phyloP scores from a whole-genome alignment of 2,888 invertebrate species.

The Phragmatobia fuliginosa region DNA sequence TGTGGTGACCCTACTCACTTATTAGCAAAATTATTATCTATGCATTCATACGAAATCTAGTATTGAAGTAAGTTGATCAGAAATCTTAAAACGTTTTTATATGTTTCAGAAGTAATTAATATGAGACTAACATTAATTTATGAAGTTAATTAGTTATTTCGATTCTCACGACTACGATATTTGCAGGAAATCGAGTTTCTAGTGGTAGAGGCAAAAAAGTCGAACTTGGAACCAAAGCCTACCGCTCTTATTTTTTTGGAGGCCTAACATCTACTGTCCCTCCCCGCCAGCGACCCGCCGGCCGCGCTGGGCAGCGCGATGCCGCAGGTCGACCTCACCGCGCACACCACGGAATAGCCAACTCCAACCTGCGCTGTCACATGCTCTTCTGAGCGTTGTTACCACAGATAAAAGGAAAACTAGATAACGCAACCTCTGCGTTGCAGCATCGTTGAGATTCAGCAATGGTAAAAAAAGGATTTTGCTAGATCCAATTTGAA shows the following conservation, averaged over 20 bases:
- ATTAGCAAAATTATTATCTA: not conserved
- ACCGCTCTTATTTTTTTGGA: conserved; percentile 96
- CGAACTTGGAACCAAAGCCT: conserved; percentile 96
- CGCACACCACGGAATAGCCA: conserved; percentile 87
- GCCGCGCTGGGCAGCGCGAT: conserved; percentile 89
- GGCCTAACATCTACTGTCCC: conserved; percentile 96
- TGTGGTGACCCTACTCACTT: not conserved
- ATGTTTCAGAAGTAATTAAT: not conserved
- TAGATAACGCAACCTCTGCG: conserved; percentile 21
- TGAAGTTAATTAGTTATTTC: not conserved
- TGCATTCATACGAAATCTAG: not conserved
- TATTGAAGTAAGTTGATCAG: not conserved
- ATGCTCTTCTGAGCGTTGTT: conserved; percentile 80
- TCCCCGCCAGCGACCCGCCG: conserved; percentile 93
- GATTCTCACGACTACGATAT: not conserved
- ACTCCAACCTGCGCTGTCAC: conserved; percentile 87
- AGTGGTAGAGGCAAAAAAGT: conserved; percentile 96
- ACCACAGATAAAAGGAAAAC: conserved; percentile 19
- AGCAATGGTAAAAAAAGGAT: not conserved
- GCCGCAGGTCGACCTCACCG: conserved; percentile 88
- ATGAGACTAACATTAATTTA: not conserved
- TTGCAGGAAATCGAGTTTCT: conserved; percentile 96
- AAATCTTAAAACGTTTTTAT: not conserved
- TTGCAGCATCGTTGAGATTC: not conserved
- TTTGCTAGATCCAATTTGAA: not conserved